Conservation (phyloP, 2,888 invertebrate genomes). For the Agelastica alni region DNA sequence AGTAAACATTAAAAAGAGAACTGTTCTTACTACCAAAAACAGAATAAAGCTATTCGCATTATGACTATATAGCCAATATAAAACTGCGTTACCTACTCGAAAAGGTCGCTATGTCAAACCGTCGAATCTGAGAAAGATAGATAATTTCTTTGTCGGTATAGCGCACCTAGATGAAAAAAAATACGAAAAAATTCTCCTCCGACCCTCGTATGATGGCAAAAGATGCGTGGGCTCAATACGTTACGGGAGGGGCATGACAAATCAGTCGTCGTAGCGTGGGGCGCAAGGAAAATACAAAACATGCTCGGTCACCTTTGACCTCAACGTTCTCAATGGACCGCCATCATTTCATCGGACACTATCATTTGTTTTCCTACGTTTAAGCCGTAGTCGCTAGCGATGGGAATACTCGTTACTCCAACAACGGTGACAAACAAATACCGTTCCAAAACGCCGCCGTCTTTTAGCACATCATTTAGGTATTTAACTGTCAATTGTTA, state of each 20-base stretch:
- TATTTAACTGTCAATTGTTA: no score
- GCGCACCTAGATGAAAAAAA: no score
- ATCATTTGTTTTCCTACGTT: constrained; percentile 49
- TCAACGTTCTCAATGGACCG: constrained; percentile 53
- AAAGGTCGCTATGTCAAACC: no score
- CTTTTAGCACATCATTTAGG: no score
- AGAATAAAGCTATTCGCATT: no score
- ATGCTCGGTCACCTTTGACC: constrained; percentile 55
- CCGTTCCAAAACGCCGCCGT: not conserved
- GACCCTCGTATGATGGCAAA: constrained; percentile 24
- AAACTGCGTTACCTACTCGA: no score
- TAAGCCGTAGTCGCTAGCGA: constrained; percentile 30
- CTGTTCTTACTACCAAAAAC: no score
- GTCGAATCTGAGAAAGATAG: no score
- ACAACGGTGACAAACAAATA: not conserved
- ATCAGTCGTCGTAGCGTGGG: constrained; percentile 48
- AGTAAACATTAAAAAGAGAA: no score
- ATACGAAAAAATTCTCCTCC: constrained; percentile 13
- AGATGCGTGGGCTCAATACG: constrained; percentile 47
- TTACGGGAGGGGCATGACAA: constrained; percentile 54
- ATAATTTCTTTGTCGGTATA: no score
- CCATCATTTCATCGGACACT: constrained; percentile 54
- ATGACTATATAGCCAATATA: no score
- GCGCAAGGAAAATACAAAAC: constrained; percentile 43
- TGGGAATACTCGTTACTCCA: constrained; percentile 14